phyloP scores from a whole-genome alignment of 2,797 vertebrate species.

The Glossophaga mutica region DNA sequence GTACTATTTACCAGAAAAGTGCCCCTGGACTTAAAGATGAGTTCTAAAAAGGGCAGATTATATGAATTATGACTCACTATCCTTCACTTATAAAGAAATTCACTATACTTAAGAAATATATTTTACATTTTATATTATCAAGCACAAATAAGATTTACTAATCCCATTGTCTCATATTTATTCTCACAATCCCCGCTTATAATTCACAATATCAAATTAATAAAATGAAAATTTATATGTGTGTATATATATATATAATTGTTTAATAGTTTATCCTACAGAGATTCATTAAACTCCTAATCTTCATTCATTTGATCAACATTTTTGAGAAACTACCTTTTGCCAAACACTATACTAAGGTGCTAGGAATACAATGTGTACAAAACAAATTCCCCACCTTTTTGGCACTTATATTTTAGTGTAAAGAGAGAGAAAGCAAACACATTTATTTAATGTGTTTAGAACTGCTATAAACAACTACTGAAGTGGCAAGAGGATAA shows the following conservation, averaged over 20 bases:
- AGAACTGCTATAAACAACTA: not conserved
- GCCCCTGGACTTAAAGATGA: not conserved
- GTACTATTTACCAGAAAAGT: constrained; percentile 56
- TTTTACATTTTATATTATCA: not conserved
- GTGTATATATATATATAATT: not conserved
- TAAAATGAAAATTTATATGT: not conserved
- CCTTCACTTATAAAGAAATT: constrained; percentile 21
- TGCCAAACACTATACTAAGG: not conserved
- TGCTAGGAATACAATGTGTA: not conserved
- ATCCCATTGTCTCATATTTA: not conserved
- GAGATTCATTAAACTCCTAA: not conserved
- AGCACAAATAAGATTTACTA: not conserved
- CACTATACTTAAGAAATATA: constrained; percentile 16
- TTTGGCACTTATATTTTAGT: not conserved
- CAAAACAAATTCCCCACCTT: not conserved
- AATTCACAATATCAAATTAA: not conserved
- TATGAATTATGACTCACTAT: constrained; percentile 45
- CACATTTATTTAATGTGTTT: not conserved
- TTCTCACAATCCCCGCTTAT: not conserved
- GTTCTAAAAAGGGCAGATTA: constrained; percentile 56
- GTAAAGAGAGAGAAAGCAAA: not conserved
- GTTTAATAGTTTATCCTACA: not conserved
- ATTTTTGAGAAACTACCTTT: not conserved
- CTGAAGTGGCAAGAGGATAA: not conserved
- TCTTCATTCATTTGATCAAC: not conserved